phyloP scores from a whole-genome alignment of 2,113 vertebrate species.

The Scatophagus argus region DNA sequence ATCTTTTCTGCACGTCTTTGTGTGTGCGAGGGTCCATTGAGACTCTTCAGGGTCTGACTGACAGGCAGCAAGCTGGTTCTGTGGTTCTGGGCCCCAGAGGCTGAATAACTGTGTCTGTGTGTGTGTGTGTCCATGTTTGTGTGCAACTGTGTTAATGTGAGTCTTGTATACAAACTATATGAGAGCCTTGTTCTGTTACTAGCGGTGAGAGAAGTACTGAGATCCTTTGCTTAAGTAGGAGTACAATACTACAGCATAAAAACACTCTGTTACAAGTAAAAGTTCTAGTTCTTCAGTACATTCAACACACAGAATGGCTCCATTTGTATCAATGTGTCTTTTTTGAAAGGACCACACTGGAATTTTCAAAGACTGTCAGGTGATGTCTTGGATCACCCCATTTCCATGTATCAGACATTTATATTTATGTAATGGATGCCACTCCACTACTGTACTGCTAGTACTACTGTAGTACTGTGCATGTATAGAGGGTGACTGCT shows the following conservation, averaged over 20 bases:
- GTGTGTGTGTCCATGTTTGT: slow-evolving; percentile 7
- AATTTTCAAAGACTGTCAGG: too few relatives aligned
- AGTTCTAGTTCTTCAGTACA: background rate
- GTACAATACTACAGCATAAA: background rate
- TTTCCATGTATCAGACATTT: too few relatives aligned
- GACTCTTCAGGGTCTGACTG: slow-evolving; percentile 56
- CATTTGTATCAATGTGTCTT: too few relatives aligned
- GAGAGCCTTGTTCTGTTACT: background rate
- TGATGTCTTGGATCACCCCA: too few relatives aligned
- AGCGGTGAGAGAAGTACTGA: background rate
- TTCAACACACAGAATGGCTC: background rate
- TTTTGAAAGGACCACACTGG: too few relatives aligned
- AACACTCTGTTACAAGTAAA: background rate
- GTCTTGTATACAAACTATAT: slow-evolving; percentile 4
- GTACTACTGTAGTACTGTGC: too few relatives aligned
- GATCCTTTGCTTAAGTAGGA: background rate
- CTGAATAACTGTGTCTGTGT: background rate
- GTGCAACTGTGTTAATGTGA: slow-evolving; percentile 12
- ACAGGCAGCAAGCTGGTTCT: slow-evolving; percentile 40
- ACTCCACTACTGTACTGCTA: too few relatives aligned
- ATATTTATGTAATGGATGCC: too few relatives aligned
- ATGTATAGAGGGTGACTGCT: too few relatives aligned
- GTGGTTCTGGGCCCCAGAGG: slow-evolving; percentile 17
- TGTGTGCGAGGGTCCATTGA: slow-evolving; percentile 38
- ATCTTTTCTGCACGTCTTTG: slow-evolving; percentile 48